Base-by-base conservation (phyloP, 2,113 vertebrate genomes). In the Eretmodus cyanostictus region DNA sequence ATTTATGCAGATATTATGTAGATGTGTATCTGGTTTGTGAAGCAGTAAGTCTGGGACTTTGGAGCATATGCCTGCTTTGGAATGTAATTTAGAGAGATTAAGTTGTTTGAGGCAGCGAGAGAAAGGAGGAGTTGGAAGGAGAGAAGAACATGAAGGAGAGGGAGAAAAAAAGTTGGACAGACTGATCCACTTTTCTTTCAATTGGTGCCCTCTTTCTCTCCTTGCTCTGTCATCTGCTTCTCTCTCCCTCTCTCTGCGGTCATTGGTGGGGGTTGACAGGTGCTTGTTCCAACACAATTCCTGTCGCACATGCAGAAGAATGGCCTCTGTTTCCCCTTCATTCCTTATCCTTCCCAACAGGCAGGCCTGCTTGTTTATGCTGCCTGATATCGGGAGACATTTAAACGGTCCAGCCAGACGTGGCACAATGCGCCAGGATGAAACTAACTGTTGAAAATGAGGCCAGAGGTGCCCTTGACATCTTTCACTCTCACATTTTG, bases 211-310 rank as follows among this genome's bases (percentile, higher is more conserved):
- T 90, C 40, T 79, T 71, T 87, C 78, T 55, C 80, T 85, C 34
- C 36, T 86, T 81, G 27, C 83, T 89, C 85, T 53, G 68, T 85
- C 86, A 71, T 79, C 81, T 14, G 27, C 14, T 29, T 53, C 34
- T 82, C 76, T 82, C 47, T 84, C 68, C 87, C 53, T 84, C 83
- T 29, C 79, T 14, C 94, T 90, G 83, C 85, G 92, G 89, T 90
- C 92, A 94, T 94, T 95, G 94, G 92, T 89, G 83, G 36, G 61
- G 81, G 89, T 63, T 91, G 94, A 94, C 94, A 94, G 95, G 93
- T 95, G 94, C 93, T 95, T 93, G 93, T 95, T 95, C 93, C 92
- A 86, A 93, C 91, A 93, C 92, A 93, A 94, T 95, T 94, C 93
- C 93, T 51, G 89, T 95, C 93, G 92, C 88, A 87, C 86, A 4